These are phyloP conservation scores for Uropetala carovei DNA, from an alignment of 2,888 invertebrate species.

Conservation along the genomic window DNA sequence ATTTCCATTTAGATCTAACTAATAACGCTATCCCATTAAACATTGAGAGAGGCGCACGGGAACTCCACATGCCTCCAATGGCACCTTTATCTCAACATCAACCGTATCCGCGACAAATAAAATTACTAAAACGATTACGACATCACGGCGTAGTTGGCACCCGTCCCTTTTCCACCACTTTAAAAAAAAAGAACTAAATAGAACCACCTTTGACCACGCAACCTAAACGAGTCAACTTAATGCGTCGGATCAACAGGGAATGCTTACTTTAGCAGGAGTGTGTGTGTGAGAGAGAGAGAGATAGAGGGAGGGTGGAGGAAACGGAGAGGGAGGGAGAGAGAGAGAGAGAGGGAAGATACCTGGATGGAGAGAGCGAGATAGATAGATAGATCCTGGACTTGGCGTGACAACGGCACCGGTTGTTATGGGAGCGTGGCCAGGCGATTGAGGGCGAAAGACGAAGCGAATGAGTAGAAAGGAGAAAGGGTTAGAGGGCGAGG, in stretches of 20 bases:
- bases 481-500: conserved; percentile 13
- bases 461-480: neutral
- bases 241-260: neutral
- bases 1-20: too few species aligned
- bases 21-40: too few species aligned
- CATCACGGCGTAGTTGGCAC: too few species aligned
- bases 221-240: neutral
- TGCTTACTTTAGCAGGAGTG: neutral
- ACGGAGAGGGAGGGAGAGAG: neutral
- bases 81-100: too few species aligned
- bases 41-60: too few species aligned
- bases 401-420: conserved; percentile 30
- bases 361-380: neutral
- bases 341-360: neutral
- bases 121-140: too few species aligned
- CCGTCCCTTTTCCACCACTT: too few species aligned
- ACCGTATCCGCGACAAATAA: too few species aligned
- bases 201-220: neutral
- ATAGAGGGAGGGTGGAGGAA: neutral
- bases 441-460: neutral
- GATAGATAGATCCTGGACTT: neutral
- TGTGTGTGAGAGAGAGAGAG: neutral
- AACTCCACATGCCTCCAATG: too few species aligned
- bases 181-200: too few species aligned
- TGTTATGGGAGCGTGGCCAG: conserved; percentile 55